These are phyloP conservation scores for Styela clava DNA, from an alignment of 23 tunicate species.

Conservation along the genomic window DNA sequence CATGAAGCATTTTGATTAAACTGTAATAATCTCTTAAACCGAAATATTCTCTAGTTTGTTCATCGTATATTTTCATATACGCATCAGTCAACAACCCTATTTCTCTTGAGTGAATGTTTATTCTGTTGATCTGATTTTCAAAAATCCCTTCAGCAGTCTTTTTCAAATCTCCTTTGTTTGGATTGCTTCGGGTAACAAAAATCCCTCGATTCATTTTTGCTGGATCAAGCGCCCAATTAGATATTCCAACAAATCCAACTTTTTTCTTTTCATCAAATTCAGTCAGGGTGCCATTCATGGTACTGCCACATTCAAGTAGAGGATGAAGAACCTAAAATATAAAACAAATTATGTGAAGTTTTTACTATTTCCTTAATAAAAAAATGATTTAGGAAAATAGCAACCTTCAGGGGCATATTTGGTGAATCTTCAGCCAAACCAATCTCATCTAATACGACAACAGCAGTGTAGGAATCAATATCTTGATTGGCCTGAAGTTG, in stretches of 20 bases:
- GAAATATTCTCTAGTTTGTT: slow-evolving; percentile 57
- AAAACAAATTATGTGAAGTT: background rate
- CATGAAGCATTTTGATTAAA: slow-evolving; percentile 62
- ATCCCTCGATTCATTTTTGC: slow-evolving; percentile 78
- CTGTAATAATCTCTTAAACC: slow-evolving; percentile 82
- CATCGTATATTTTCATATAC: slow-evolving; percentile 33
- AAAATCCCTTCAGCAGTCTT: slow-evolving; percentile 66
- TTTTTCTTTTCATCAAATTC: slow-evolving; percentile 7
- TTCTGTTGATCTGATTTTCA: slow-evolving; percentile 17
- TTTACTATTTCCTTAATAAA: too few relatives aligned
- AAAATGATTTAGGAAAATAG: too few relatives aligned
- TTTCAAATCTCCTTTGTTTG: slow-evolving; percentile 46
- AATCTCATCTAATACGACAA: slow-evolving; percentile 74
- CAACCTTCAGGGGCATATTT: slow-evolving; percentile 72
- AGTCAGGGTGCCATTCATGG: background rate
- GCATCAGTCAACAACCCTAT: slow-evolving; percentile 38
- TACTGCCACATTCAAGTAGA: slow-evolving; percentile 59
- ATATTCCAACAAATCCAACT: slow-evolving; percentile 82
- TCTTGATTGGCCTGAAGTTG: slow-evolving; percentile 40
- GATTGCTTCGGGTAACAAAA: slow-evolving; percentile 55
- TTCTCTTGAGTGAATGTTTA: slow-evolving; percentile 22
- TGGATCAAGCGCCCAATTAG: slow-evolving; percentile 82
- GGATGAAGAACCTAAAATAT: slow-evolving; percentile 59
- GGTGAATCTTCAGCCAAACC: slow-evolving; percentile 79
- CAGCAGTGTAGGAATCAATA: slow-evolving; percentile 40